A percentile compares a stretch with the other conserved stretches of the same genome.
Conservation (phyloP, 2,113 vertebrate genomes). For the Cochlearius cochlearius region DNA sequence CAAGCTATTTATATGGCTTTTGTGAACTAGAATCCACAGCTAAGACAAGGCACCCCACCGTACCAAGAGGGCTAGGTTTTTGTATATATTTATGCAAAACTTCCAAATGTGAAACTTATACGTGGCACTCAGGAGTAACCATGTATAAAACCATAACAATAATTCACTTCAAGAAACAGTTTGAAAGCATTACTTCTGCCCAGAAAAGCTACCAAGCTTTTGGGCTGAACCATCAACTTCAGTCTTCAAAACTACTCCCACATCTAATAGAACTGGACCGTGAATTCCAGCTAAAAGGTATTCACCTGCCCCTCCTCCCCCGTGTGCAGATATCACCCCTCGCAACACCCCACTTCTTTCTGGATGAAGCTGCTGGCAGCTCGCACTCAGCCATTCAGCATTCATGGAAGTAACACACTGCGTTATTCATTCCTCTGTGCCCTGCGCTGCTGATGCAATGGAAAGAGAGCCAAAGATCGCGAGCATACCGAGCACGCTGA, state of each 20-base stretch:
- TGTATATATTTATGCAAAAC: not conserved
- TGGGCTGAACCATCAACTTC: not conserved
- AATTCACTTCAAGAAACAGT: not conserved
- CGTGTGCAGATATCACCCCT: not conserved
- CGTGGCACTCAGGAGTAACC: not conserved
- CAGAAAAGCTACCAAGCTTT: not conserved
- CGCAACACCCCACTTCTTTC: not conserved
- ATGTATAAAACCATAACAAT: not conserved
- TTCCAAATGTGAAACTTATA: not conserved
- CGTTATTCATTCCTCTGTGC: not conserved
- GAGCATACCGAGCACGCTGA: not conserved
- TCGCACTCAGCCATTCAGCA: slow-evolving; percentile 11
- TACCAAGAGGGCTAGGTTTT: not conserved
- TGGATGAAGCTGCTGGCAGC: not conserved
- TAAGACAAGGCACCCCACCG: not conserved
- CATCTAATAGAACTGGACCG: not conserved
- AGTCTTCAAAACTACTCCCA: not conserved
- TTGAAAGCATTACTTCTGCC: not conserved
- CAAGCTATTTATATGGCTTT: not conserved
- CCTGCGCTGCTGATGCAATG: not conserved
- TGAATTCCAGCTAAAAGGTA: not conserved
- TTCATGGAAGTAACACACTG: not conserved
- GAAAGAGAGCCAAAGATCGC: not conserved
- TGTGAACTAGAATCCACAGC: not conserved
- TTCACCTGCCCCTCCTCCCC: not conserved